Conservation (phyloP, 1,140 invertebrate genomes). For the Nephila pilipes region DNA sequence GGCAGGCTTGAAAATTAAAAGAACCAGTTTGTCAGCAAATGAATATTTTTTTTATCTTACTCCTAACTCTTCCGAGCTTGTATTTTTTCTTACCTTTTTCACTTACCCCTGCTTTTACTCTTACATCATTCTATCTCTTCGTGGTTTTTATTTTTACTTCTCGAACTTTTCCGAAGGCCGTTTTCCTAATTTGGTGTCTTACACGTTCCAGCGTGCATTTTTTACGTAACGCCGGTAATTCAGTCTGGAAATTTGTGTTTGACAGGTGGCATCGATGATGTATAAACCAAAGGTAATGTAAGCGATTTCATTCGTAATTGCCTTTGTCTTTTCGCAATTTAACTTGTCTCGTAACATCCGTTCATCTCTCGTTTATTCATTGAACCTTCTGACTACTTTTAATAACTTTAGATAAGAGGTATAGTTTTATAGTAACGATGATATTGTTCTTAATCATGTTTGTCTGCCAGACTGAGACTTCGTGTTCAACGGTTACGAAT, state of each 20-base stretch:
- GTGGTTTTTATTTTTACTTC: slow-evolving; percentile 23
- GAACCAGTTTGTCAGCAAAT: slow-evolving; percentile 3
- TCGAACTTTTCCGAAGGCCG: slow-evolving; percentile 38
- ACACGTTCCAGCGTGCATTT: slow-evolving; percentile 19
- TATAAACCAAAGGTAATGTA: neutral
- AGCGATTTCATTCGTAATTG: neutral
- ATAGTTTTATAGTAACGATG: too few species aligned
- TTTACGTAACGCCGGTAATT: slow-evolving; percentile 31
- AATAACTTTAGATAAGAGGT: too few species aligned
- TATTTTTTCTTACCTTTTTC: neutral
- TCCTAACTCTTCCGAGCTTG: neutral
- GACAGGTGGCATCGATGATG: slow-evolving; percentile 29
- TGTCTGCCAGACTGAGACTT: too few species aligned
- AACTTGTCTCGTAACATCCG: neutral
- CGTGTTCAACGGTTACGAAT: too few species aligned
- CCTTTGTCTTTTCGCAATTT: neutral
- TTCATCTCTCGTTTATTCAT: neutral
- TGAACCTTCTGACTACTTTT: too few species aligned
- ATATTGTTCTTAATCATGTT: too few species aligned
- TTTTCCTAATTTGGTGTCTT: slow-evolving; percentile 60
- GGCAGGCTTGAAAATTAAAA: neutral
- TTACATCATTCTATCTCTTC: neutral
- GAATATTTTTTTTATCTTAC: neutral
- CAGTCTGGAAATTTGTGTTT: slow-evolving; percentile 31
- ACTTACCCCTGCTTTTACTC: neutral